Base-by-base conservation (phyloP, 2,888 invertebrate species). In the Polyommatus iphigenia region DNA sequence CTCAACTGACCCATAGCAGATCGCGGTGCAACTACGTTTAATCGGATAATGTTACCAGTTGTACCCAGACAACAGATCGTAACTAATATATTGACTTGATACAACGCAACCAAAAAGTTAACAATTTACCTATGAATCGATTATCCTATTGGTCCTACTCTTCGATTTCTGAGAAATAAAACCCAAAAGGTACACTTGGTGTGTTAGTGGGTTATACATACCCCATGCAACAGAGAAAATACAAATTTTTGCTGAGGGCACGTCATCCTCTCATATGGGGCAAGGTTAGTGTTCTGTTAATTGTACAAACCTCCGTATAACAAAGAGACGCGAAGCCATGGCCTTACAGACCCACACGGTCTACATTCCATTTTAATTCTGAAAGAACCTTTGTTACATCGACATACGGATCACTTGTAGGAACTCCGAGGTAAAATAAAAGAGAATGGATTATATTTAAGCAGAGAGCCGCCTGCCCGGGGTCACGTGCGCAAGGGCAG, bases 291-390 rank as follows among this genome's bases (percentile, higher is more conserved):
- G 78, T 75, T 75, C 78, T 79, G 81, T 80, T 82, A 81, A 83
- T 84, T 83, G 81, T 79, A 81, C 81, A 82, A 83, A 81, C 84
- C 83, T 85, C 86, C 82, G 80, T 79, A 82, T 78, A 81, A 81
- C 81, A 81, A 81, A 81, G 81, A 83, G 82, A 83, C 82, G 81
- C 82, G 82, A 81, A 54, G 73, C 84, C 82, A 84, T 82, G 81
- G 83, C 79, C 84, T 88, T 88, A 83, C 82, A 85, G 82, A 82
- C 87, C 85, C 84, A 88, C 87, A 84, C 86, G 78, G 82, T 84
- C 79, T 76, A 78, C 73, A 18, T 18, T 54, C 54, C 1, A 18
- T 18, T 54, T 54, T 54, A 15, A 54, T 54, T 54, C 54, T 54
- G 18, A 54, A 18, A 54, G 1, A 54, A 18, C 5, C 13, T 54